Evolutionary conservation across 2,113 vertebrate genomes (phyloP), one percentile per base, ranked within the genome.

Genomic region (Alexandromys fortis): DNA sequence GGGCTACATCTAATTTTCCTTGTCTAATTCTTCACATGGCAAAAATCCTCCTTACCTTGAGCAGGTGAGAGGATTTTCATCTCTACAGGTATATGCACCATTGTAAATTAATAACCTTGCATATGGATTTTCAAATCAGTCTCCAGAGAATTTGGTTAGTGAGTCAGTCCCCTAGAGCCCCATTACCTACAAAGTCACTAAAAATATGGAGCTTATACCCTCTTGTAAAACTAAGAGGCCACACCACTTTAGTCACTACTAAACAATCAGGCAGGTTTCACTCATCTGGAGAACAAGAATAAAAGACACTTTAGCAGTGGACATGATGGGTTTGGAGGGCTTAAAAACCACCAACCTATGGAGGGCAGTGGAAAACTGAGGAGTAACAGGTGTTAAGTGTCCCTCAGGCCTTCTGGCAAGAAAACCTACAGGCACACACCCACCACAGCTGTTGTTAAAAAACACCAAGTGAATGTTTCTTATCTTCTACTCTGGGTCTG

Each of bases 81-180:
- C 52, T 94, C 81, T 76, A 77, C 63, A 96, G 47, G 47, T 77
- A 3, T 86, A 95, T 45, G 68, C 93, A 89, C 81, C 81, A 93
- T 9, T 96, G 94, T 93, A 97, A 90, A 96, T 97, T 95, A 97
- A 97, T 92, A 97, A 97, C 67, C 30, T 88, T 93, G 38, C 70
- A 78, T 70, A 72, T 93, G 42, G 92, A 96, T 92, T 91, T 97
- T 94, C 78, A 94, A 94, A 91, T 93, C 81, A 89, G 86, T 89
- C 97, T 94, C 93, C 52, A 91, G 95, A 75, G 95, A 95, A 26
- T 92, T 68, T 76, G 86, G 73, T 90, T 96, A 94, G 83, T 88
- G 68, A 95, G 63, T 86, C 76, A 75, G 67, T 89, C 58, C 96
- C 76, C 82, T 49, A 76, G 96, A 93, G 92, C 19, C 81, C 82